Base-by-base conservation (phyloP, 2,888 invertebrate genomes). In the Ornithoptera alexandrae region DNA sequence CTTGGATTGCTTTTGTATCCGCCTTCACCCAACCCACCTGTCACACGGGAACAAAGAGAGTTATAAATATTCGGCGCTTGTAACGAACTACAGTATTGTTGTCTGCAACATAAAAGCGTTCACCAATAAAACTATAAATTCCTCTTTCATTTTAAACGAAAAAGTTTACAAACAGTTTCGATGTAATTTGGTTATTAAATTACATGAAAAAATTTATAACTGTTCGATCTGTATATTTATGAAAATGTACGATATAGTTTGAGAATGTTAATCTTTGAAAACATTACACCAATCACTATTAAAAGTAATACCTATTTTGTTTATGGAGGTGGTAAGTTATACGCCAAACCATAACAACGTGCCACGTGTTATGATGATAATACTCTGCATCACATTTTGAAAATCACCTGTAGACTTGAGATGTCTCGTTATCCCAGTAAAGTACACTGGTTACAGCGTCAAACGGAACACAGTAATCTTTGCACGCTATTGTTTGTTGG, bases 11-110 rank as follows among this genome's bases (percentile, higher is more conserved):
- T 86, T 96, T 97, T 68, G 96, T 96, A 84, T 97, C 96, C 60
- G 96, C 96, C 84, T 96, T 96, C 78, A 97, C 96, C 97, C 97
- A 97, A 69, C 96, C 96, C 72, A 97, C 96, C 97, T 97, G 92
- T 39, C 72, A 70, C 50, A 57, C 20, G 65, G 61, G 70, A 72
- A 74, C 67, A 70, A 60, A 71, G 39, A 65, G 62, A 67, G 60
- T 74, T 74, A 75, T 71, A 71, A 71, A 71, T 71, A 67, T 67
- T 67, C 64, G 70, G 57, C 65, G 67, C 67, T 65, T 53, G 36
- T 62, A 65, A 67, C 67, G 36, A 65, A 69, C 65, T 69, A 69
- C 62, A 63, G 63, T 58, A 70, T 70, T 71, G 67, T 69, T 65
- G 56, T 68, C 50, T 57, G 50, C 60, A 58, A 60, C 30, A 71